Evolutionary conservation across 1,140 invertebrate species (phyloP).

Genomic region (Neotoxoptera formosana): DNA sequence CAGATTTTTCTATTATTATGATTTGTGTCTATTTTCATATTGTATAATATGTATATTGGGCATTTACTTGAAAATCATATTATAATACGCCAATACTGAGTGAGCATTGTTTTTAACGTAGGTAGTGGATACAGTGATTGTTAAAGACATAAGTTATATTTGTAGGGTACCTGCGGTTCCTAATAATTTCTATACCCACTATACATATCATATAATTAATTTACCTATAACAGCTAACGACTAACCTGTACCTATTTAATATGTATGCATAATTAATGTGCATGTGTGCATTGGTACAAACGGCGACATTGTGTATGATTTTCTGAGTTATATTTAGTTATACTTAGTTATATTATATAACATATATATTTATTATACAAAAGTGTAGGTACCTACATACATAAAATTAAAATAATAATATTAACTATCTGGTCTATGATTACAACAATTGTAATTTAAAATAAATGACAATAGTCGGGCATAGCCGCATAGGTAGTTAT

Average conservation of each 20-base stretch:
- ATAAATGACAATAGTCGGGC: background rate
- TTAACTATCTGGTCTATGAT: background rate
- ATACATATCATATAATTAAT: background rate
- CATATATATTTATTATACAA: too few species aligned
- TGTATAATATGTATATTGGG: background rate
- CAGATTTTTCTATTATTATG: background rate
- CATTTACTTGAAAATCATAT: background rate
- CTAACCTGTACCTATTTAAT: background rate
- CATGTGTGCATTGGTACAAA: background rate
- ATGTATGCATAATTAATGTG: constrained; percentile 38
- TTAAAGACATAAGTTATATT: background rate
- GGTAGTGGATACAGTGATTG: background rate
- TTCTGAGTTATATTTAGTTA: background rate
- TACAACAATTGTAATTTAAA: background rate
- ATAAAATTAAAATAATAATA: background rate
- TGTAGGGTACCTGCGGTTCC: background rate
- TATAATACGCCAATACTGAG: background rate
- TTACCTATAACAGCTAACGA: background rate
- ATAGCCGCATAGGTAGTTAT: background rate
- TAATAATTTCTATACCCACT: background rate
- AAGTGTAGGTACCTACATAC: background rate
- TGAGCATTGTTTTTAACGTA: background rate
- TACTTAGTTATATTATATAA: too few species aligned
- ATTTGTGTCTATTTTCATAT: background rate
- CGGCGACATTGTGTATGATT: background rate